Percentiles rank a stretch among this genome's conserved stretches.
Evolutionary conservation across 2,888 invertebrate genomes (phyloP).

Genomic region (Euproctis similis): DNA sequence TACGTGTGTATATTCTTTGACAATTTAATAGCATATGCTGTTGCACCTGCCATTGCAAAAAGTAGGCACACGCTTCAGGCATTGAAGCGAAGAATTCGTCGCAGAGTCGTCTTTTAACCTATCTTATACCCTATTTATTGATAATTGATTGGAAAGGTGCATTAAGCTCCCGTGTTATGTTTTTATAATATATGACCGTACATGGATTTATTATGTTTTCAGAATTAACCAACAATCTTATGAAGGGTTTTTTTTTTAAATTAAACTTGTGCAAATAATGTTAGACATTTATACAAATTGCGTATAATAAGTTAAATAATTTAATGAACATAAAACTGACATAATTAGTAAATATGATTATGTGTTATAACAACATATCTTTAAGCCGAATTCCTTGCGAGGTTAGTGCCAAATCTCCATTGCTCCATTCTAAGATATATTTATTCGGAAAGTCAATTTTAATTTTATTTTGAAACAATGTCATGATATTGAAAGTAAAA

Average conservation of each 20-base stretch:
- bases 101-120: conserved; percentile 56
- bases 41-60: conserved; percentile 72
- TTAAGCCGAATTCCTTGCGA: too few relatives aligned
- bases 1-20: conserved; percentile 66
- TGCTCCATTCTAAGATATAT: too few relatives aligned
- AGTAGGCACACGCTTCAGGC: conserved; percentile 70
- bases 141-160: conserved; percentile 73
- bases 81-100: conserved; percentile 69
- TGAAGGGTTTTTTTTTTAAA: too few relatives aligned
- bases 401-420: too few relatives aligned
- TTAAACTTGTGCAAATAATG: too few relatives aligned
- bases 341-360: too few relatives aligned
- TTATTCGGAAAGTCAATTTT: too few relatives aligned
- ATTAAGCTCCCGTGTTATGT: conserved; percentile 41
- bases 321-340: background rate
- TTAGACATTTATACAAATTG: too few relatives aligned
- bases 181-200: conserved; percentile 45
- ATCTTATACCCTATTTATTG: conserved; percentile 70
- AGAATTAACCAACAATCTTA: too few relatives aligned
- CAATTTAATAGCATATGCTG: conserved; percentile 74
- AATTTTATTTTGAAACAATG: too few relatives aligned
- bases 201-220: conserved; percentile 35
- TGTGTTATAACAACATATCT: too few relatives aligned
- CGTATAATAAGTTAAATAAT: conserved; percentile 1
- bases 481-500: too few relatives aligned